Percentiles rank a stretch among this genome's conserved stretches.
Conservation (phyloP, 2,113 vertebrate species). For the Nicator chloris region DNA sequence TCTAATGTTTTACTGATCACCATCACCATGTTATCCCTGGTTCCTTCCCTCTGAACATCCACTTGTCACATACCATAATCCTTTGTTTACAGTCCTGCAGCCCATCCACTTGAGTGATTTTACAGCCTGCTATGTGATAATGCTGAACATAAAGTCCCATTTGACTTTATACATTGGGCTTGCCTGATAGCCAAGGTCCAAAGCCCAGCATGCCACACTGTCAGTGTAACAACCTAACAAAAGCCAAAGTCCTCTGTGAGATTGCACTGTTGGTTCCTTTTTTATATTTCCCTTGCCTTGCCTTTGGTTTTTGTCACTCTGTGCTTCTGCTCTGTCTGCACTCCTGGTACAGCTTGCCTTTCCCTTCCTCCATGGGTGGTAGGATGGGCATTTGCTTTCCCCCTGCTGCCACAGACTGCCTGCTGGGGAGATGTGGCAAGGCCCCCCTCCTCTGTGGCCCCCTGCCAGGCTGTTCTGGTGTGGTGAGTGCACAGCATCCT, state of each 20-base stretch:
- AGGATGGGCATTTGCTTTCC: not conserved
- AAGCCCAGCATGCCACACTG: not conserved
- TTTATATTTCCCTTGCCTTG: not conserved
- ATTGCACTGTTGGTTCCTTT: not conserved
- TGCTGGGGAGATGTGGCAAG: not conserved
- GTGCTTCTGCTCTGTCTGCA: not conserved
- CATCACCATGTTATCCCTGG: not conserved
- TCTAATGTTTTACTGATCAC: not conserved
- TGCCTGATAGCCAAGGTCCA: not conserved
- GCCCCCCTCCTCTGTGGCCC: not conserved
- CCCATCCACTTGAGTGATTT: not conserved
- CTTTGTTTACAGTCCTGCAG: not conserved
- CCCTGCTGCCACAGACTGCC: not conserved
- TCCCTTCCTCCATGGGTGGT: not conserved
- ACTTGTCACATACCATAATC: not conserved
- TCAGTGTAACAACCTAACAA: not conserved
- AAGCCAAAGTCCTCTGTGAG: not conserved
- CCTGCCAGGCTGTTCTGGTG: not conserved
- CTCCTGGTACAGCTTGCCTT: not conserved
- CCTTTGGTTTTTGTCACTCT: not conserved
- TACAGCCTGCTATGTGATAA: not conserved
- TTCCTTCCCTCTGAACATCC: not conserved
- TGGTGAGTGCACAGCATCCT: not conserved
- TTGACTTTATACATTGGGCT: not conserved
- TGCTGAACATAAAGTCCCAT: not conserved